A percentile compares a stretch with the other conserved stretches of the same genome.
phyloP scores from a whole-genome alignment of 2,113 vertebrate species.

The Bucco capensis region DNA sequence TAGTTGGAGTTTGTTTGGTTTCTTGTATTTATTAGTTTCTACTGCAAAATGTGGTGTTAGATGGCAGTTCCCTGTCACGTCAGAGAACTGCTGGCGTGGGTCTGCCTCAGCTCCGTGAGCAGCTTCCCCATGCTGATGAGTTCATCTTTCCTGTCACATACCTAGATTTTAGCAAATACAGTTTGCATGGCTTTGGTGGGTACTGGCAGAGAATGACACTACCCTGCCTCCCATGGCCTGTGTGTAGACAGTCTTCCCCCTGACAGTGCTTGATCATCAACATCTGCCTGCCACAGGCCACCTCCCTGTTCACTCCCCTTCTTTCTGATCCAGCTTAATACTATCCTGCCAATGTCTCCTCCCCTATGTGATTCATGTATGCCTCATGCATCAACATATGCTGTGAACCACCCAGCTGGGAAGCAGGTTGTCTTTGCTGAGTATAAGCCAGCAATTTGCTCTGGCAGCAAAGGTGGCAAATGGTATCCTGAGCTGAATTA shows the following conservation, averaged over 20 bases:
- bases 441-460: background rate
- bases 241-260: too few relatives aligned
- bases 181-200: background rate
- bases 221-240: background rate
- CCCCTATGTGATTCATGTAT: background rate
- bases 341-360: background rate
- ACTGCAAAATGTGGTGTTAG: background rate
- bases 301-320: fast-evolving
- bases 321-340: background rate
- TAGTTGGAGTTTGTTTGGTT: background rate
- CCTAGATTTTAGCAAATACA: background rate
- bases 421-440: background rate
- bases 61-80: background rate
- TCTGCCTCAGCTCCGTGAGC: background rate
- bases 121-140: background rate
- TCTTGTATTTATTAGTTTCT: background rate
- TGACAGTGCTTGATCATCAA: background rate
- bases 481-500: background rate
- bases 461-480: background rate
- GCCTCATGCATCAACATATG: background rate
- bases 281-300: background rate
- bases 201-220: background rate
- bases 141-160: background rate
- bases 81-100: background rate
- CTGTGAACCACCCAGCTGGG: background rate